Evolutionary conservation across 2,113 vertebrate species (phyloP).

Genomic region (Tachycineta bicolor): DNA sequence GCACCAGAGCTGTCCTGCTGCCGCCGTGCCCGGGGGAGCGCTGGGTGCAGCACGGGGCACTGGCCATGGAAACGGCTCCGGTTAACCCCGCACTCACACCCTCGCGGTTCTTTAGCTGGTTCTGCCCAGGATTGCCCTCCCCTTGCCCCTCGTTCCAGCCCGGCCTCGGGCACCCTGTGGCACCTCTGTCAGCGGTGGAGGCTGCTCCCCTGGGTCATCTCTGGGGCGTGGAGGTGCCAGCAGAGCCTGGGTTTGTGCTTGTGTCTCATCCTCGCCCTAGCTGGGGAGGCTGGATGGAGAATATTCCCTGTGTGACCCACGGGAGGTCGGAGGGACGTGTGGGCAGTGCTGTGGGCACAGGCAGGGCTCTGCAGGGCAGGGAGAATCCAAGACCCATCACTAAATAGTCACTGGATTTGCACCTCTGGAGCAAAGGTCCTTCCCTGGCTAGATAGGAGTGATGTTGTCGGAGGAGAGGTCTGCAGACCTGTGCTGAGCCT

Average conservation of each 20-base stretch:
- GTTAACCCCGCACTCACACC: too few species aligned
- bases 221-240: rapidly evolving
- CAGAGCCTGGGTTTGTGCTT: not conserved
- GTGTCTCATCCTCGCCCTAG: not conserved
- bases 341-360: not conserved
- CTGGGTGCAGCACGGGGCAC: rapidly evolving
- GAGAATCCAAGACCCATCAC: rapidly evolving
- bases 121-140: not conserved
- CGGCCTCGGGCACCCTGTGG: not conserved
- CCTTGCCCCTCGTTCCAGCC: not conserved
- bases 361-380: not conserved
- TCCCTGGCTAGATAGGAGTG: not conserved
- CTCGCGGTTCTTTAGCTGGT: too few species aligned
- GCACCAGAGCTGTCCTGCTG: not conserved
- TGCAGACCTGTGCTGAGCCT: not conserved
- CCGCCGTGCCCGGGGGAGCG: not conserved
- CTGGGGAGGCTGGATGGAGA: not conserved
- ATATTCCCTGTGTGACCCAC: rapidly evolving
- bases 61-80: rapidly evolving
- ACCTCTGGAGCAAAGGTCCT: not conserved
- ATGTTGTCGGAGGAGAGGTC: not conserved
- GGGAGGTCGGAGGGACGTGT: rapidly evolving
- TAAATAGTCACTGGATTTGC: rapidly evolving
- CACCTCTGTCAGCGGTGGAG: not conserved
- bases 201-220: not conserved